These are phyloP conservation scores for Tetraodon nigroviridis DNA, from an alignment of 2,113 vertebrate genomes.

Conservation along the genomic window DNA sequence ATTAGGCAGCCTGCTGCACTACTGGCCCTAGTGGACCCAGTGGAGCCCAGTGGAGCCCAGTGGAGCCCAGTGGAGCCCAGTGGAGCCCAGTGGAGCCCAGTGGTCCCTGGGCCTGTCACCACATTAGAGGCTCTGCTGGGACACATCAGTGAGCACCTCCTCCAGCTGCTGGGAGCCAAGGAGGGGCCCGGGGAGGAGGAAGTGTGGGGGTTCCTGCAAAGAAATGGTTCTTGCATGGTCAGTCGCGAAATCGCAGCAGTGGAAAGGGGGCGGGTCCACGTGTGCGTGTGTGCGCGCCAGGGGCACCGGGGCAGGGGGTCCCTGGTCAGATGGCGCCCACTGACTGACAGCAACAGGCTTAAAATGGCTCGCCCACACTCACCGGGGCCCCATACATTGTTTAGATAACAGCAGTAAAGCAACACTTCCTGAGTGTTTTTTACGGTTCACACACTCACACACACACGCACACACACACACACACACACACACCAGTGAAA, in stretches of 20 bases:
- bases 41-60: slow-evolving; percentile 45
- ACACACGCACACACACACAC: no score
- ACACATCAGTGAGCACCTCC: slow-evolving; percentile 66
- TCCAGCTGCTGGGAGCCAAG: slow-evolving; percentile 52
- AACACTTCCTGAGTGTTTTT: slow-evolving; percentile 33
- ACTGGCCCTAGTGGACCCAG: no score
- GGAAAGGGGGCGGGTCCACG: slow-evolving; percentile 22
- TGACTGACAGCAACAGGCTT: slow-evolving; percentile 67
- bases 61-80: slow-evolving; percentile 45
- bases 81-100: slow-evolving; percentile 44
- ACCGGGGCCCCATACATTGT: slow-evolving; percentile 29
- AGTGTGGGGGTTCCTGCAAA: slow-evolving; percentile 29
- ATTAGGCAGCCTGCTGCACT: slow-evolving; percentile 24
- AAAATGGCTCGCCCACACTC: slow-evolving; percentile 29
- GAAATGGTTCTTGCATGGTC: slow-evolving; percentile 40
- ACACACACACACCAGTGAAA: slow-evolving; percentile 26
- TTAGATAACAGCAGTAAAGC: slow-evolving; percentile 34
- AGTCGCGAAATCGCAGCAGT: slow-evolving; percentile 36
- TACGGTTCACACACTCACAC: no score
- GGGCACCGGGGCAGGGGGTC: slow-evolving; percentile 32
- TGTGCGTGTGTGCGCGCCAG: slow-evolving; percentile 24
- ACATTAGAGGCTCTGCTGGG: slow-evolving; percentile 65
- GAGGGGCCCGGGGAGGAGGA: slow-evolving; percentile 30
- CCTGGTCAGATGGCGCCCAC: slow-evolving; percentile 52
- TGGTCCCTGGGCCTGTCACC: slow-evolving; percentile 60